Evolutionary conservation across 2,888 invertebrate genomes (phyloP).

Genomic region (Lucinisca nassula): DNA sequence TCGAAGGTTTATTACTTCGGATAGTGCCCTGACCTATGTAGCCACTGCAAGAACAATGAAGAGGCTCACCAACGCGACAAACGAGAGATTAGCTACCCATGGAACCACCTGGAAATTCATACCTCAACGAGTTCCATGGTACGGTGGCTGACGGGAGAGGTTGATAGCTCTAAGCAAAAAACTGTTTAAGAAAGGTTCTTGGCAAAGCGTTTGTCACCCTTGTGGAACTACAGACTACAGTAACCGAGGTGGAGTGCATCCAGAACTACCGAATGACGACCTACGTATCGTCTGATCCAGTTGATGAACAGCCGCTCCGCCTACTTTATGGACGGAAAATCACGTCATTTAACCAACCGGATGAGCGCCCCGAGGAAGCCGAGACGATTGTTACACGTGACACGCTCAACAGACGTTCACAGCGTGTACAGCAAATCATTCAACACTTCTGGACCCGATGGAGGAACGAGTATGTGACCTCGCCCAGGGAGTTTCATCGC

Average conservation of each 20-base stretch:
- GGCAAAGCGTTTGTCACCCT: not conserved
- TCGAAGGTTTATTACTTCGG: not conserved
- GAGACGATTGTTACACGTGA: too few species aligned
- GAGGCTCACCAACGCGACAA: too few species aligned
- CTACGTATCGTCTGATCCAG: not conserved
- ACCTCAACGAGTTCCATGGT: constrained; percentile 2
- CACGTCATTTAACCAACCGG: not conserved
- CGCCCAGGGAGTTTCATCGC: not conserved
- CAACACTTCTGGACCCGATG: not conserved
- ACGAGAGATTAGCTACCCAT: too few species aligned
- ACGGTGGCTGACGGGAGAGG: constrained; percentile 6
- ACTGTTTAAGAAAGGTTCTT: not conserved
- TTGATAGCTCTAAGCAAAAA: not conserved
- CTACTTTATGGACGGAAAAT: not conserved
- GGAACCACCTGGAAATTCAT: too few species aligned
- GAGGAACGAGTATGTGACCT: not conserved
- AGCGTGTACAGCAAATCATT: not conserved
- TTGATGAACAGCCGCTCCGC: not conserved
- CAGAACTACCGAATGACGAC: not conserved
- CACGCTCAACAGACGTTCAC: not conserved
- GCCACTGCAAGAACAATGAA: not conserved
- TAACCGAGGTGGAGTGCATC: not conserved
- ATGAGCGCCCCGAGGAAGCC: too few species aligned
- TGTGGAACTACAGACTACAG: not conserved
- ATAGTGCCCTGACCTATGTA: not conserved